Conservation (phyloP, 2,113 vertebrate species). For the Phoxinus phoxinus region DNA sequence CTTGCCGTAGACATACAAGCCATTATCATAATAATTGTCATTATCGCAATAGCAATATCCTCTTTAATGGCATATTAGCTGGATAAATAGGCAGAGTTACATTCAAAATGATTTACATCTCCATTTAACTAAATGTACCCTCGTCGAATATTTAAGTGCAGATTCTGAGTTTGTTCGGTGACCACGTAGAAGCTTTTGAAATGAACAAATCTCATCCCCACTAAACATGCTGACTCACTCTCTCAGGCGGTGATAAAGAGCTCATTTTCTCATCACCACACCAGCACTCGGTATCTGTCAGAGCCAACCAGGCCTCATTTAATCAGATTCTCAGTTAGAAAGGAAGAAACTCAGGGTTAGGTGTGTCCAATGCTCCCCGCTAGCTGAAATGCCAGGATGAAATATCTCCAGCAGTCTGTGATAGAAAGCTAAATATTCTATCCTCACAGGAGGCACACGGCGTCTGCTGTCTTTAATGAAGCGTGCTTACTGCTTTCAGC, state of each 20-base stretch:
- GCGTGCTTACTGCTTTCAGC: conserved; percentile 14
- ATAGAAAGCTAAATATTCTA: conserved; percentile 38
- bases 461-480: conserved; percentile 45
- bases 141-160: neutral
- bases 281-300: conserved; percentile 69
- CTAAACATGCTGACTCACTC: conserved; percentile 54
- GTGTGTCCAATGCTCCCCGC: neutral
- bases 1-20: neutral
- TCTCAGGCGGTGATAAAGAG: conserved; percentile 64
- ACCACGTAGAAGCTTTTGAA: neutral
- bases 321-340: conserved; percentile 70
- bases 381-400: neutral
- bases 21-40: conserved; percentile 16
- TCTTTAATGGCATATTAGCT: conserved; percentile 16
- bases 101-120: conserved; percentile 18
- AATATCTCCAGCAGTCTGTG: neutral
- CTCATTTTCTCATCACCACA: conserved; percentile 63
- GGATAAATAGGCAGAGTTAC: conserved; percentile 1
- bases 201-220: conserved; percentile 2
- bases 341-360: conserved; percentile 52
- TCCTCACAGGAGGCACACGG: conserved; percentile 32
- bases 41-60: conserved; percentile 25
- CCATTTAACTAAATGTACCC: neutral
- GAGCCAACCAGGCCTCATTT: conserved; percentile 63
- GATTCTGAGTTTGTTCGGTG: neutral